Base-by-base conservation (phyloP, 2,888 invertebrate species). In the Harmothoe impar region DNA sequence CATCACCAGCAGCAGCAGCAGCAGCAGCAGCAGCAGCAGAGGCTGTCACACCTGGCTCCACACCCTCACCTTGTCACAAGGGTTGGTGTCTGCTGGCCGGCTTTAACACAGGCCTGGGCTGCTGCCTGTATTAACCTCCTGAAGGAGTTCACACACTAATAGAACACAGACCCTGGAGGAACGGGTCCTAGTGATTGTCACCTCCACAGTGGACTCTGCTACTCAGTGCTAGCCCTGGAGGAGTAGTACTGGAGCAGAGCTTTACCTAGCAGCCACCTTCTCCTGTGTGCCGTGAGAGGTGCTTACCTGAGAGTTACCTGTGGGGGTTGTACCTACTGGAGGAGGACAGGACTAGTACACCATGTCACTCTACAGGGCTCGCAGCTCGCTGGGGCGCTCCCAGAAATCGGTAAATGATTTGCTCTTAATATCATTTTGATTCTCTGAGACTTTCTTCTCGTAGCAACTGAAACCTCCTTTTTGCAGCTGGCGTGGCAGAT, bases 311-410 rank as follows among this genome's bases (percentile, higher is more conserved):
- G 43, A 43, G 43, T 43, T 43, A 43, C 43, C 43, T n/a, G 62
- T 62, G 62, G 23, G 7, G 3, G 12, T 20, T 5, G 62, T 62
- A 62, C 62, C 62, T 62, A 43, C 62, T n/a, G 62, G 62, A n/a
- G 62, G 62, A n/a, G 62, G 62, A n/a, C 23, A n/a, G 62, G 20
- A n/a, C 62, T 62, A 3, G 20, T 62, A 20, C 62, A 86, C 25
- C 17, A 86, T 86, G 86, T 86, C 86, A 12, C 54, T 54, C 25
- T 86, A 86, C 56, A 29, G 86, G 31, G 86, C 86, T 31, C 52
- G 86, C 29, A 54, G 29, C 20, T 52, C 86, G 5, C 86, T 86
- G 1, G 25, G 25, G 7, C 86, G 86, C 86, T 52, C n/a, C 86
- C 51, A 86, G 86, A 52, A 86, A 54, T 12, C 12, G 86, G 86